phyloP scores from a whole-genome alignment of 2,888 invertebrate genomes.

The Campoplex nolae region DNA sequence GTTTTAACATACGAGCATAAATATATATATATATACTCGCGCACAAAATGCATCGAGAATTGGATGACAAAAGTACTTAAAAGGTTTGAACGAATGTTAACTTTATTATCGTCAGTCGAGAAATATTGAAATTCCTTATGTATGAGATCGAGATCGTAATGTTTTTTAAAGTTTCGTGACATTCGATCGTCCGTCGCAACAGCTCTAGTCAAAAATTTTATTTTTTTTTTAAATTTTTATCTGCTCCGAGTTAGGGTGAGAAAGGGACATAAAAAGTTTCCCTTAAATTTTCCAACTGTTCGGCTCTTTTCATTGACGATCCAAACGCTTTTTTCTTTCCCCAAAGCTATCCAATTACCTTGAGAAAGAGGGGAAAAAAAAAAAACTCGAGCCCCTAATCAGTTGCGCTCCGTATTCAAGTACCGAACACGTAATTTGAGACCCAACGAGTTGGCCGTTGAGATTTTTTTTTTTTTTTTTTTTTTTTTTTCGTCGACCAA shows the following conservation, averaged over 20 bases:
- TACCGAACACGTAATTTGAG: constrained; percentile 16
- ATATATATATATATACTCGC: not conserved
- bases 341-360: constrained; percentile 17
- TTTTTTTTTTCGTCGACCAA: not conserved
- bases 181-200: not conserved
- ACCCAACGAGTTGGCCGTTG: not conserved
- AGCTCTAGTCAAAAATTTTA: not conserved
- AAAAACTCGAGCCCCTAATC: constrained; percentile 10
- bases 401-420: constrained; percentile 2
- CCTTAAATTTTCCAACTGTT: not conserved
- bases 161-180: not conserved
- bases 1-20: constrained; percentile 19
- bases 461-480: not conserved
- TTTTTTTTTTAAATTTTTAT: not conserved
- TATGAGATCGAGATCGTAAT: not conserved
- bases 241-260: not conserved
- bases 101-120: not conserved
- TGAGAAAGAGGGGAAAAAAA: not conserved
- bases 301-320: not conserved
- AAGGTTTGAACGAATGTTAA: not conserved
- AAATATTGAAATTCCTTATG: not conserved
- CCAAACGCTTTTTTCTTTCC: not conserved
- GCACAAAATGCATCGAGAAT: not conserved
- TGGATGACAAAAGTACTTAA: not conserved
- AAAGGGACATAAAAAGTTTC: constrained; percentile 5